phyloP scores from a whole-genome alignment of 2,797 vertebrate genomes.

The Manis javanica region DNA sequence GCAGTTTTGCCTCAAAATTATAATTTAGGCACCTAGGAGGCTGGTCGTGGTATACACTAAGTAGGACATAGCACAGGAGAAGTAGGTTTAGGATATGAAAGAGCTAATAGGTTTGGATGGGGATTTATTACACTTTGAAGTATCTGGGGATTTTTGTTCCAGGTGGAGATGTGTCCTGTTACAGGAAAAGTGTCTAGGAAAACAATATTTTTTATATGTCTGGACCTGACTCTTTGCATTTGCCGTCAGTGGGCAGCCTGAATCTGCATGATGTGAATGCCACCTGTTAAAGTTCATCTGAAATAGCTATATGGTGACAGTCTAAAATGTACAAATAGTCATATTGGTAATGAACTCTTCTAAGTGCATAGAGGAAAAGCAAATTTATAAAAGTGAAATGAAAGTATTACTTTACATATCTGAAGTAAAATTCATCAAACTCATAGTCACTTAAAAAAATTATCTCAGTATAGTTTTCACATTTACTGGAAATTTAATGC shows the following conservation, averaged over 20 bases:
- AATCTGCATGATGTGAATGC: not conserved
- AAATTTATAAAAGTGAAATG: constrained; percentile 30
- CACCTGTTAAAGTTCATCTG: constrained; percentile 50
- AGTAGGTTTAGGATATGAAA: constrained; percentile 18
- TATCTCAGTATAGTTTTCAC: not conserved
- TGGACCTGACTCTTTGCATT: constrained; percentile 46
- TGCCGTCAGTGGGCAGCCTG: constrained; percentile 7
- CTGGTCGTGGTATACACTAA: not conserved
- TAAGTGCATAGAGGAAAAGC: not conserved
- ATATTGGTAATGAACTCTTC: not conserved
- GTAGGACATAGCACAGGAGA: not conserved
- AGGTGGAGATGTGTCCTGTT: constrained; percentile 63
- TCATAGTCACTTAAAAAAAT: not conserved
- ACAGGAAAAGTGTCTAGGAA: constrained; percentile 66
- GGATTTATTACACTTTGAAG: constrained; percentile 64
- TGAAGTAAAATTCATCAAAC: constrained; percentile 24
- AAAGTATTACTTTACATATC: constrained; percentile 4
- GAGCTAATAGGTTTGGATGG: constrained; percentile 26
- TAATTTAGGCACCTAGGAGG: no score
- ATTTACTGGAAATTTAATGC: not conserved
- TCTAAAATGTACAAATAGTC: not conserved
- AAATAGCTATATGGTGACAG: constrained; percentile 37
- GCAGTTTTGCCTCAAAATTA: not conserved
- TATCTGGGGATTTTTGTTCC: constrained; percentile 58
- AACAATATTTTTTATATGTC: constrained; percentile 63